A percentile compares a stretch with the other conserved stretches of the same genome.
phyloP scores from a whole-genome alignment of 1,140 invertebrate genomes.

The Tetramorium alpestre region DNA sequence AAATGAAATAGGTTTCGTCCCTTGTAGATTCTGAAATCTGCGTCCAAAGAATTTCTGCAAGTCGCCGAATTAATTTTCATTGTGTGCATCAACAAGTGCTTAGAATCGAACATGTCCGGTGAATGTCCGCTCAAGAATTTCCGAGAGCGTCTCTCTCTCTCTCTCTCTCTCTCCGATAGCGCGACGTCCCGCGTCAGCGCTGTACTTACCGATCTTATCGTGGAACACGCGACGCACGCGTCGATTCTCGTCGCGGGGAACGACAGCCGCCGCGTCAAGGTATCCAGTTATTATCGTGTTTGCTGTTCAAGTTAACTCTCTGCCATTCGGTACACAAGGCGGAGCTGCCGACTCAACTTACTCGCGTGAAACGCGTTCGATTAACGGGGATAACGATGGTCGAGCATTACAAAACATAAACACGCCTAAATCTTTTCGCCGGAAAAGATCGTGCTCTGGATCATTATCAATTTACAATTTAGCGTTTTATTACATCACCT shows the following conservation, averaged over 20 bases:
- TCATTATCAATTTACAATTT: neutral
- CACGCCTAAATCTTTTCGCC: neutral
- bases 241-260: constrained; percentile 35
- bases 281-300: constrained; percentile 69
- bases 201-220: constrained; percentile 37
- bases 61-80: neutral
- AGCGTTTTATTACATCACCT: neutral
- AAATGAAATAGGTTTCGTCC: too few relatives aligned
- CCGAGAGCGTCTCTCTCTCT: too few relatives aligned
- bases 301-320: constrained; percentile 62
- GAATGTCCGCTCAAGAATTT: neutral
- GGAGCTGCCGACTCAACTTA: constrained; percentile 46
- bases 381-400: neutral
- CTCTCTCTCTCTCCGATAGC: neutral
- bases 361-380: constrained; percentile 22
- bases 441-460: neutral
- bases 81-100: neutral
- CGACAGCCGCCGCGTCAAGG: constrained; percentile 50
- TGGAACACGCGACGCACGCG: constrained; percentile 34
- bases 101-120: neutral
- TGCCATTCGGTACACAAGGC: constrained; percentile 54
- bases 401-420: constrained; percentile 17
- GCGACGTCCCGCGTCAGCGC: neutral
- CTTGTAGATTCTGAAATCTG: too few relatives aligned
- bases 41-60: neutral